These are phyloP conservation scores for Keiferia lycopersicella DNA, from an alignment of 2,888 invertebrate species.

Conservation along the genomic window DNA sequence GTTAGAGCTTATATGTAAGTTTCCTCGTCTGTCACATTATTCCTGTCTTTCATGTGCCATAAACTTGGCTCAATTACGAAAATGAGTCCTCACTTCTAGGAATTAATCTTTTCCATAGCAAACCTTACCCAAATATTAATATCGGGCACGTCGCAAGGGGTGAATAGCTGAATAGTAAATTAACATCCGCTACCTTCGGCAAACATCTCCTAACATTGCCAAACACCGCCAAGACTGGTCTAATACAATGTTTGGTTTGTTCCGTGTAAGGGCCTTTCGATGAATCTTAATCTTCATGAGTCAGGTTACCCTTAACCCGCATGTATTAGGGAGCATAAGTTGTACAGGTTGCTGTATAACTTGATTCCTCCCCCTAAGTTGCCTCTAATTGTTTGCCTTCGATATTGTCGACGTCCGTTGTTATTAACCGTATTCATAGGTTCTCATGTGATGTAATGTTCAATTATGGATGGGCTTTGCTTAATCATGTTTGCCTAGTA, in stretches of 20 bases:
- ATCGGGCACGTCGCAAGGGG: constrained; percentile 59
- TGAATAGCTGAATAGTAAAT: constrained; percentile 70
- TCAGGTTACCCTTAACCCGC: constrained; percentile 78
- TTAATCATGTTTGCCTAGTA: constrained; percentile 22
- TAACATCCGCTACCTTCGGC: constrained; percentile 77
- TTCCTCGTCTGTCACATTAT: constrained; percentile 10
- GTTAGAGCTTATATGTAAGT: background rate
- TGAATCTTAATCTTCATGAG: constrained; percentile 79
- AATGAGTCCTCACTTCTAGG: constrained; percentile 32
- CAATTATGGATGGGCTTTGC: constrained; percentile 38
- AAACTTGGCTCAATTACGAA: constrained; percentile 20
- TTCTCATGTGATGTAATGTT: constrained; percentile 29
- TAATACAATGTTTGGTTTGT: constrained; percentile 76
- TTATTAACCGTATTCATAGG: constrained; percentile 60
- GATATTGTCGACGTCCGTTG: constrained; percentile 74
- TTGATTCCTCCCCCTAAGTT: constrained; percentile 75
- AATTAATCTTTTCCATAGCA: constrained; percentile 54
- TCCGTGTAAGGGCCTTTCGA: constrained; percentile 73
- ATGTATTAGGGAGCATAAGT: constrained; percentile 45
- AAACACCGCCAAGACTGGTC: constrained; percentile 63
- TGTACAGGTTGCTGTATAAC: constrained; percentile 54
- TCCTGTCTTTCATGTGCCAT: background rate
- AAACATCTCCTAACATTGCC: constrained; percentile 73
- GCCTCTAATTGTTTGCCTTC: constrained; percentile 79
- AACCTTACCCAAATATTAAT: constrained; percentile 68